Base-by-base conservation (phyloP, 2,888 invertebrate genomes). In the Drosophila histrio region DNA sequence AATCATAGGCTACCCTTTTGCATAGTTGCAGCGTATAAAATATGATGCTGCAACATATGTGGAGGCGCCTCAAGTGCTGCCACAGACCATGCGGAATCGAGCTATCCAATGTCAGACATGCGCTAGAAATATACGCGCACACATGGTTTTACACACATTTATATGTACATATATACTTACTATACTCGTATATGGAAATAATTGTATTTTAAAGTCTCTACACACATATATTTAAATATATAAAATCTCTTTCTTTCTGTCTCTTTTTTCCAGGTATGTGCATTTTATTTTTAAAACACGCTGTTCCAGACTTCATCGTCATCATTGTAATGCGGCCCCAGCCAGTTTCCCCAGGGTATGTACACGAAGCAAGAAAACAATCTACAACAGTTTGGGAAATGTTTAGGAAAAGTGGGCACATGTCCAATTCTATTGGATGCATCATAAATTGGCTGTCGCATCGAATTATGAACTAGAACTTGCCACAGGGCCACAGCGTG, bases 401-500 rank as follows among this genome's bases (percentile, higher is more conserved):
- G 59, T 72, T 77, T 66, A 58, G 58, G 47, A 62, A 71, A 77
- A 72, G 26, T 73, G 67, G 68, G 78, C 78, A 73, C 44, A 73
- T 74, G 74, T 77, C 74, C 68, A 77, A 77, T 38, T 44, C 44
- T 34, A 63, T 63, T 49, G 74, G 53, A 53, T 57, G 78, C 66
- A 59, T 59, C 74, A 77, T 77, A 74, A 77, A 77, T 74, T 77
- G 73, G 30, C 63, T 67, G 77, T 77, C 78, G 36, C 62, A 53
- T 53, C 57, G 78, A 67, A 68, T 77, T 74, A 73, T 77, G 62
- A 73, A 63, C 78, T 63, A 59, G 54, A 56, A 73, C 39, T 77
- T 72, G 56, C 26, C 39, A 22, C 41, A 72, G 66, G 66, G 56
- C 26, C 49, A 22, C 41, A 72, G 72, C 73, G 66, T 77, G 73